Conservation (phyloP, 2,888 invertebrate genomes). For the Rhagophthalmus giganteus region DNA sequence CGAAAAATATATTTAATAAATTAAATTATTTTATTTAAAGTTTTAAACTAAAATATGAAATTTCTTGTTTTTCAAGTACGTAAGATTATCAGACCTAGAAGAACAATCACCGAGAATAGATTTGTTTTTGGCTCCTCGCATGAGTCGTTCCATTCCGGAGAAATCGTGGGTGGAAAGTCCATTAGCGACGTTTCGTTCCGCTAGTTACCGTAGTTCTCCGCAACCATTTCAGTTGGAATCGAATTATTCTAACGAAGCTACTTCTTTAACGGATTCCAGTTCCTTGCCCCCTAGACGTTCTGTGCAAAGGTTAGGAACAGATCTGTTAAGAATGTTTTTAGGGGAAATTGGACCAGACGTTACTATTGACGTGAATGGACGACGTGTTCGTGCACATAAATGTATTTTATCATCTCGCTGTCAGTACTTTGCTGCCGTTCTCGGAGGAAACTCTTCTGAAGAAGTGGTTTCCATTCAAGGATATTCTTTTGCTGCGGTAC, state of each 20-base stretch:
- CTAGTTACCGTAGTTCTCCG: conserved; percentile 56
- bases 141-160: conserved; percentile 72
- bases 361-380: conserved; percentile 79
- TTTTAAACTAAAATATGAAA: neutral
- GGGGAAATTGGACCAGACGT: conserved; percentile 91
- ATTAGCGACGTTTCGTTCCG: conserved; percentile 65
- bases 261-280: conserved; percentile 35
- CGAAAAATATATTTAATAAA: no score
- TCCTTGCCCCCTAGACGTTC: conserved; percentile 51
- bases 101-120: conserved; percentile 63
- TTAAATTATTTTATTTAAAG: neutral
- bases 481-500: conserved; percentile 76
- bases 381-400: conserved; percentile 85
- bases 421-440: conserved; percentile 89
- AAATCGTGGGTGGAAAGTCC: conserved; percentile 68
- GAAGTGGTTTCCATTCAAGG: conserved; percentile 18
- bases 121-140: conserved; percentile 57
- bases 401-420: conserved; percentile 90
- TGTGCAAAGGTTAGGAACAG: conserved; percentile 71
- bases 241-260: conserved; percentile 43
- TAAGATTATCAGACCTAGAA: conserved; percentile 79
- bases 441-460: conserved; percentile 72
- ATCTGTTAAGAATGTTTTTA: conserved; percentile 86
- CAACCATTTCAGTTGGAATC: conserved; percentile 51
- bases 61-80: conserved; percentile 54